Conservation (phyloP, 2,797 vertebrate species). For the Sebastes miniatus region DNA sequence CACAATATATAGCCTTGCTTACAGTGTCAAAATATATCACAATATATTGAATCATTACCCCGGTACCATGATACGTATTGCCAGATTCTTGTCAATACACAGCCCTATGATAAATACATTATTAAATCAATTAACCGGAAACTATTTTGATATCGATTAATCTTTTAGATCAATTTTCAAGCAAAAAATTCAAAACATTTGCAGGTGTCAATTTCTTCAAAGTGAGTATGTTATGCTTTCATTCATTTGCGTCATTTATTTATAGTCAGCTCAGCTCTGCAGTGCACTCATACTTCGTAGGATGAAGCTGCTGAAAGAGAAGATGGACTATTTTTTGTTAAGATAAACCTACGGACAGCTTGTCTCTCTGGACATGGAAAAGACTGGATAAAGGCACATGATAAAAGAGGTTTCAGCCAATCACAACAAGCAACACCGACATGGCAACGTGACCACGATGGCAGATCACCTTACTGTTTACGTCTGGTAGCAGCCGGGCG, state of each 20-base stretch:
- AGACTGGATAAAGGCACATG: neutral
- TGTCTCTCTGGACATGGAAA: neutral
- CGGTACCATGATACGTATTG: too few species aligned
- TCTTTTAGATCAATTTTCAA: neutral
- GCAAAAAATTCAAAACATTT: neutral
- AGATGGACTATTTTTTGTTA: constrained; percentile 8
- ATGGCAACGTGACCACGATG: neutral
- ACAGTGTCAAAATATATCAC: accelerated
- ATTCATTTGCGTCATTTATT: neutral
- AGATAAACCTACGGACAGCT: constrained; percentile 1
- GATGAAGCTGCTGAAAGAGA: neutral
- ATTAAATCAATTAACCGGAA: neutral
- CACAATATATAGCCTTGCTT: too few species aligned
- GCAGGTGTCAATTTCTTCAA: neutral
- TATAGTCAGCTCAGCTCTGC: neutral
- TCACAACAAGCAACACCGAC: neutral
- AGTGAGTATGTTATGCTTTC: too few species aligned
- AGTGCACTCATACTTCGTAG: neutral
- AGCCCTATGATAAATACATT: neutral
- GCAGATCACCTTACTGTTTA: neutral
- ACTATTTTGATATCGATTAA: neutral
- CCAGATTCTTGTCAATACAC: too few species aligned
- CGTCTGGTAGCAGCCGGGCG: neutral
- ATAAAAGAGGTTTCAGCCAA: neutral
- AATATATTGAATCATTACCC: too few species aligned